A percentile compares a stretch with the other conserved stretches of the same genome.
These are phyloP conservation scores for Perizoma flavofasciatum DNA, from an alignment of 2,888 invertebrate genomes.

Conservation along the genomic window DNA sequence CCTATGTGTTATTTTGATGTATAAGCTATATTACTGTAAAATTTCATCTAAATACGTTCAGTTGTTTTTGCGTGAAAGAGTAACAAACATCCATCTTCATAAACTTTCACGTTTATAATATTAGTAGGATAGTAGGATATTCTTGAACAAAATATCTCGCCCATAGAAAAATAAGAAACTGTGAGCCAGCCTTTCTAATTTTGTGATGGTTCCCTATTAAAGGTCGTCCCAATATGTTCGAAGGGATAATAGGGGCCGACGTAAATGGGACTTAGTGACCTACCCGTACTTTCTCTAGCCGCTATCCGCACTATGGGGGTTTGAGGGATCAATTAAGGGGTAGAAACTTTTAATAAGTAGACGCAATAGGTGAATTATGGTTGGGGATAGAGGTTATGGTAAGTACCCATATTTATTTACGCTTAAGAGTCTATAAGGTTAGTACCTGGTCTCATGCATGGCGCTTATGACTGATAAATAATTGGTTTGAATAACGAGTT, in stretches of 20 bases:
- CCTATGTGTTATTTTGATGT: too few relatives aligned
- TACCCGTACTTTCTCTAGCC: slow-evolving; percentile 45
- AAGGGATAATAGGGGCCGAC: slow-evolving; percentile 72
- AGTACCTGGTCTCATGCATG: too few relatives aligned
- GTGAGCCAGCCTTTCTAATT: slow-evolving; percentile 12
- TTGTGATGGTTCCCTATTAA: slow-evolving; percentile 60
- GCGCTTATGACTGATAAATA: too few relatives aligned
- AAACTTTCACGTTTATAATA: too few relatives aligned
- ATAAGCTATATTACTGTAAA: too few relatives aligned
- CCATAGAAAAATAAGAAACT: too few relatives aligned
- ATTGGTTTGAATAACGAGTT: too few relatives aligned
- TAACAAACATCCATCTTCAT: too few relatives aligned
- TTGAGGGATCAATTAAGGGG: slow-evolving; percentile 67
- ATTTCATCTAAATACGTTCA: too few relatives aligned
- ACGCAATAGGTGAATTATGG: slow-evolving; percentile 28
- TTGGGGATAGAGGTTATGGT: slow-evolving; percentile 25
- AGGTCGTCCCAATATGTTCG: slow-evolving; percentile 71
- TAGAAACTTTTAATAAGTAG: slow-evolving; percentile 72
- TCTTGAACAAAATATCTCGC: too few relatives aligned
- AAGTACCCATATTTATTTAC: slow-evolving; percentile 40
- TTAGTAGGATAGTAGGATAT: too few relatives aligned
- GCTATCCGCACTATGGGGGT: slow-evolving; percentile 56
- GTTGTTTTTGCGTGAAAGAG: too few relatives aligned
- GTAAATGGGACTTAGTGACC: slow-evolving; percentile 70
- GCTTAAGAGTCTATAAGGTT: slow-evolving; percentile 4